A percentile compares a stretch with the other conserved stretches of the same genome.
Conservation (phyloP, 1,140 invertebrate species). For the Megathymus violae region DNA sequence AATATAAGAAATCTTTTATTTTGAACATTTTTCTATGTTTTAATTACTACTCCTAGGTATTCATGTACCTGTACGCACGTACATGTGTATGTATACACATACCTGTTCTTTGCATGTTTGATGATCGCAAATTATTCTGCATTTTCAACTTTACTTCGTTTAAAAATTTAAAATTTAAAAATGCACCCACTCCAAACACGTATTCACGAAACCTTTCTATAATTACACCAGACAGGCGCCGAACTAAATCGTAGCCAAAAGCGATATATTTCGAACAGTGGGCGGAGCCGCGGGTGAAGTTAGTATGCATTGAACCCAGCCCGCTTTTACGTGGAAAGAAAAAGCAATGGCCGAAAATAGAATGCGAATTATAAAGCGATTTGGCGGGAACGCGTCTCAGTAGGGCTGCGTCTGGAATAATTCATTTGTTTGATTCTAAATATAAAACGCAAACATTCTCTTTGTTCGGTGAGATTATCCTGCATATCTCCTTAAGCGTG, state of each 20-base stretch:
- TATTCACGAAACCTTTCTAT: background rate
- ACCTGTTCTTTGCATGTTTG: background rate
- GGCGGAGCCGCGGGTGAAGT: slow-evolving; percentile 14
- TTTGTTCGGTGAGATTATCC: background rate
- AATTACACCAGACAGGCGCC: slow-evolving; percentile 17
- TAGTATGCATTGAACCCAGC: slow-evolving; percentile 29
- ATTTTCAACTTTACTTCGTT: too few species aligned
- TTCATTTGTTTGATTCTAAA: background rate
- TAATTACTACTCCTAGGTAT: too few species aligned
- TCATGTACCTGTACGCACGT: too few species aligned
- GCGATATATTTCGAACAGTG: slow-evolving; percentile 17
- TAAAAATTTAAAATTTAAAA: background rate
- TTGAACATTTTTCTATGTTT: too few species aligned
- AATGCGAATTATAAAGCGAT: slow-evolving; percentile 29
- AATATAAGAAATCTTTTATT: too few species aligned
- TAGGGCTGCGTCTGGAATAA: slow-evolving; percentile 9
- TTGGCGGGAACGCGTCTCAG: slow-evolving; percentile 13
- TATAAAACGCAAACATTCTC: background rate
- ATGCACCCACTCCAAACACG: background rate
- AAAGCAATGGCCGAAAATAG: slow-evolving; percentile 30
- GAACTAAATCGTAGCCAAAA: slow-evolving; percentile 9
- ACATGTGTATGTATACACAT: too few species aligned
- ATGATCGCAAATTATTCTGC: background rate
- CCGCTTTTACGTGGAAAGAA: slow-evolving; percentile 22
- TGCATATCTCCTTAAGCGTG: too few species aligned